Base-by-base conservation (phyloP, 2,888 invertebrate species). In the Caenorhabditis sulstoni region DNA sequence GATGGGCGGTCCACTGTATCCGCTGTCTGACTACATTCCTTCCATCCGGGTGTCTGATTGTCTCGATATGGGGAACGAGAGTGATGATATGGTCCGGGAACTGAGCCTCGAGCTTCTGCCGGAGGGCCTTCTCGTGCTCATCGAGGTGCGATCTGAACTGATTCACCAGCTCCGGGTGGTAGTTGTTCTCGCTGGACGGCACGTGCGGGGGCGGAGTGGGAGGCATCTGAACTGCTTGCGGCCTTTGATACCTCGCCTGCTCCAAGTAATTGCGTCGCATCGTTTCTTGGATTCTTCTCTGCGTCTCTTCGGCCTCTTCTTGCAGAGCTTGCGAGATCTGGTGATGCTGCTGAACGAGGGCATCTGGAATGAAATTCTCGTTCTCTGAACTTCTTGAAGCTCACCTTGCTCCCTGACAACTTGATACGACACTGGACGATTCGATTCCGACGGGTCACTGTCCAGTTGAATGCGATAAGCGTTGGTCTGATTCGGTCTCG, bases 1-100 rank as follows among this genome's bases (percentile, higher is more conserved):
- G 74, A 50, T 74, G 68, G 18, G 79, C 79, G 11, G 79, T 79
- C 79, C 79, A 79, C 35, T 79, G 70, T n/a, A 79, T 79, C 50
- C 75, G 59, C 29, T 79, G 79, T 49, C 70, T 22, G 0, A 79
- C 70, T 16, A 75, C 59, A 45, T 62, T 73, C 22, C 75, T 41
- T 35, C 79, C 79, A 66, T 79, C 79, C 3, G 79, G 75, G 57
- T 74, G 50, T 65, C 70, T 59, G 5, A 75, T 61, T 1, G 79
- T 79, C 45, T 79, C 79, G 65, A 75, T 75, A 14, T 79, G 75
- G 18, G 79, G 79, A 7, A 70, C 75, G 50, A 79, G 49, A 23
- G 75, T 70, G n/a, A 79, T 79, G 22, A 70, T 50, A 41, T 79
- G 70, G 29, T 71, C 66, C 14, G 79, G 79, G 18, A 79, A 79